These are phyloP conservation scores for Corythaixoides concolor DNA, from an alignment of 2,113 vertebrate species.

Conservation along the genomic window DNA sequence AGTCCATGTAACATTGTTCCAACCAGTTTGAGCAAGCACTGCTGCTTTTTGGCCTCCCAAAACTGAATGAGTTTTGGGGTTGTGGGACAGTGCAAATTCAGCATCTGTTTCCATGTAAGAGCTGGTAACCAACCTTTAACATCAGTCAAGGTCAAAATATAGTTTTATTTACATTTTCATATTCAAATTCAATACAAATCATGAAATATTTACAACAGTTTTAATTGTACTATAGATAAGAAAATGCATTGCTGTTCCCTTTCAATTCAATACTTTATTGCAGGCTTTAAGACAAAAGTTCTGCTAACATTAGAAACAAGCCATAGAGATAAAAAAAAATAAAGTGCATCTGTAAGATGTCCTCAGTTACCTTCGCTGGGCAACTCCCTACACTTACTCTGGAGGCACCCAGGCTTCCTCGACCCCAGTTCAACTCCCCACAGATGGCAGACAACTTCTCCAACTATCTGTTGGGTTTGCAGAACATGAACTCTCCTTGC, in stretches of 20 bases:
- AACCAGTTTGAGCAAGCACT: neutral
- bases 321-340: slow-evolving; percentile 70
- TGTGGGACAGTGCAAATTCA: neutral
- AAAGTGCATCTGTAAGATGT: slow-evolving; percentile 78
- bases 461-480: slow-evolving; percentile 1
- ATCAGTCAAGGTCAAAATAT: slow-evolving; percentile 62
- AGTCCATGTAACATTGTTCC: neutral
- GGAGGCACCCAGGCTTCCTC: slow-evolving; percentile 64
- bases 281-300: slow-evolving; percentile 54
- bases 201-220: slow-evolving; percentile 77
- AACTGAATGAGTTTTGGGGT: neutral
- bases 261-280: slow-evolving; percentile 59
- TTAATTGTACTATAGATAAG: slow-evolving; percentile 50
- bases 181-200: slow-evolving; percentile 81
- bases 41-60: neutral
- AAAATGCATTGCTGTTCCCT: slow-evolving; percentile 64
- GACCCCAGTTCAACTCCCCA: neutral
- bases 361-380: slow-evolving; percentile 65
- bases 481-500: slow-evolving; percentile 35
- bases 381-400: slow-evolving; percentile 58
- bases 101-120: neutral
- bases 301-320: slow-evolving; percentile 63
- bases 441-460: slow-evolving; percentile 46
- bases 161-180: slow-evolving; percentile 82
- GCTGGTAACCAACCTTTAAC: neutral